These are phyloP conservation scores for Merluccius polli DNA, from an alignment of 2,797 vertebrate genomes.

Conservation along the genomic window DNA sequence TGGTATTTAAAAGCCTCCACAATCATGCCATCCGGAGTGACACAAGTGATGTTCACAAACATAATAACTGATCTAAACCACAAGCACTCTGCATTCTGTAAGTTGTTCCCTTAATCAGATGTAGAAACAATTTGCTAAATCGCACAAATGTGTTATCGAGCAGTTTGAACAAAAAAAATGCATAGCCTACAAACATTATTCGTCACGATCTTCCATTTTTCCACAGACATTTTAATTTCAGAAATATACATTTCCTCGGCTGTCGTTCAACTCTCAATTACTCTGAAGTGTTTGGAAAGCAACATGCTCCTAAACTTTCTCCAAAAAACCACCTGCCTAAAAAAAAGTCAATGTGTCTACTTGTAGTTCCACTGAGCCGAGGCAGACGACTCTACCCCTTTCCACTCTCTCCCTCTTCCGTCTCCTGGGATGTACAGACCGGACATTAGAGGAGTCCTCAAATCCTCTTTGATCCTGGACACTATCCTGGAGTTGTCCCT, in stretches of 20 bases:
- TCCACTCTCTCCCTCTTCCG: background rate
- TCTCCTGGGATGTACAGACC: too few relatives aligned
- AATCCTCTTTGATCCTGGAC: background rate
- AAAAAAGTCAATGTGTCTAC: background rate
- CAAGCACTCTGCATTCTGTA: too few relatives aligned
- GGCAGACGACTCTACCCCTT: too few relatives aligned
- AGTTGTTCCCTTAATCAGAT: too few relatives aligned
- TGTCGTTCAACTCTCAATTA: background rate
- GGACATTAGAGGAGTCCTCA: background rate
- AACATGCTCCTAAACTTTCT: background rate
- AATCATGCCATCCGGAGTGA: background rate
- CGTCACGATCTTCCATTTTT: background rate
- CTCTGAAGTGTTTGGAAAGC: background rate
- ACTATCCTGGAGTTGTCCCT: background rate
- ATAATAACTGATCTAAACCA: background rate
- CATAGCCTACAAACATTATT: background rate
- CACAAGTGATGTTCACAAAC: background rate
- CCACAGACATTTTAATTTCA: background rate
- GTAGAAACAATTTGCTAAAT: background rate
- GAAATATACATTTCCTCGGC: background rate
- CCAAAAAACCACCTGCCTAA: background rate
- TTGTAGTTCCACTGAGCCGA: background rate
- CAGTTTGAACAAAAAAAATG: background rate
- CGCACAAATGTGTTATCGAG: background rate
- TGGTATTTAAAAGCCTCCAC: slow-evolving; percentile 1